phyloP scores from a whole-genome alignment of 1,140 invertebrate species.

The Reticulitermes speratus region DNA sequence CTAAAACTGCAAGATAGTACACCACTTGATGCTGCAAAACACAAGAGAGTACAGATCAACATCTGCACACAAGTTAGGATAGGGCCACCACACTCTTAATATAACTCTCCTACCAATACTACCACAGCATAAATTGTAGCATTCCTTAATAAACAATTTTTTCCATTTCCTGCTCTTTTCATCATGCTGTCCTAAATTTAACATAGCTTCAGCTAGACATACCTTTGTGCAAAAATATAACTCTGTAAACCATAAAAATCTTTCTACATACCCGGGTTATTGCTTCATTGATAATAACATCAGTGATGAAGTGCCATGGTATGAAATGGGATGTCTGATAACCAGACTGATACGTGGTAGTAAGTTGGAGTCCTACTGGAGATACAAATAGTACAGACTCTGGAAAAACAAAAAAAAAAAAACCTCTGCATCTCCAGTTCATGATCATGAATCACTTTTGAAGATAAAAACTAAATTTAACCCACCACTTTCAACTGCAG shows the following conservation, averaged over 20 bases:
- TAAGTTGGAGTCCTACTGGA: conserved; percentile 27
- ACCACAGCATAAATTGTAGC: too few relatives aligned
- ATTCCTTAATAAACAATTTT: too few relatives aligned
- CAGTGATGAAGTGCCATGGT: conserved; percentile 19
- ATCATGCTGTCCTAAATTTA: too few relatives aligned
- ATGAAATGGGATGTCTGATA: conserved; percentile 23
- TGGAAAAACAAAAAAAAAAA: background rate
- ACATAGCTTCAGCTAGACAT: too few relatives aligned
- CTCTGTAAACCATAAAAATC: too few relatives aligned
- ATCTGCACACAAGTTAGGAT: too few relatives aligned
- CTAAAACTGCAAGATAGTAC: conserved; percentile 7
- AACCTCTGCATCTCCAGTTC: background rate
- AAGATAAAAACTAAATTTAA: too few relatives aligned
- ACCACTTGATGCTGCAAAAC: conserved; percentile 16
- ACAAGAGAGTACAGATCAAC: background rate
- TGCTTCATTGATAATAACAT: conserved; percentile 30
- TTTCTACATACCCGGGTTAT: background rate
- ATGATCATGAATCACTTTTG: background rate
- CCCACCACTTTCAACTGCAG: too few relatives aligned
- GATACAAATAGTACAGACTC: conserved; percentile 21
- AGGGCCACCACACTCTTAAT: too few relatives aligned
- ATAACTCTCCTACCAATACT: too few relatives aligned
- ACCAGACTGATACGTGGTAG: conserved; percentile 21
- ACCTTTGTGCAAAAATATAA: too few relatives aligned
- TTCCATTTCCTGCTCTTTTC: too few relatives aligned